These are phyloP conservation scores for Tetramorium alpestre DNA, from an alignment of 1,140 invertebrate genomes.

Conservation along the genomic window DNA sequence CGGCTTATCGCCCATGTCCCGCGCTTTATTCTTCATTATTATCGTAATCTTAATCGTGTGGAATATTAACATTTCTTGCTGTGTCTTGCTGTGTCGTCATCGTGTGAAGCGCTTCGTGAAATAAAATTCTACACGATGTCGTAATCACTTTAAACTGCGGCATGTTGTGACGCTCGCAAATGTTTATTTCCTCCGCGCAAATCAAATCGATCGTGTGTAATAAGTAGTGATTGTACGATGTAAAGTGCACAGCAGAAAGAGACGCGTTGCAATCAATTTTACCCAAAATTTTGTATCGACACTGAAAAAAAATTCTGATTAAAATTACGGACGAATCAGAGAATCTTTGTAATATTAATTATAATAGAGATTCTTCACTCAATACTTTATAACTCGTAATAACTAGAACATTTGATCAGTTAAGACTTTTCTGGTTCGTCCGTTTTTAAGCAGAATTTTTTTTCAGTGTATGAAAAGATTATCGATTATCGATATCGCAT, in stretches of 20 bases:
- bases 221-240: neutral
- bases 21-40: neutral
- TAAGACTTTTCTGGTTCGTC: too few relatives aligned
- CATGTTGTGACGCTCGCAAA: neutral
- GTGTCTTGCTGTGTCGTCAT: neutral
- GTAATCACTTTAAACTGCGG: neutral
- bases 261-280: neutral
- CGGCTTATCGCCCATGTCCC: neutral
- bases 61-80: constrained; percentile 11
- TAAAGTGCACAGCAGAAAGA: neutral
- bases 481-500: neutral
- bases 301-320: neutral
- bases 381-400: too few relatives aligned
- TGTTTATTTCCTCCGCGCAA: neutral
- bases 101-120: neutral
- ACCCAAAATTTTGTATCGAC: neutral
- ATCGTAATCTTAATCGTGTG: neutral
- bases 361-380: too few relatives aligned
- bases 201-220: neutral
- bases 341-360: too few relatives aligned
- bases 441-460: too few relatives aligned
- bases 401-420: too few relatives aligned
- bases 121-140: neutral
- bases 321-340: too few relatives aligned
- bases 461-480: too few relatives aligned